Evolutionary conservation across 2,113 vertebrate genomes (phyloP).

Genomic region (Cephalopholis sonnerati): DNA sequence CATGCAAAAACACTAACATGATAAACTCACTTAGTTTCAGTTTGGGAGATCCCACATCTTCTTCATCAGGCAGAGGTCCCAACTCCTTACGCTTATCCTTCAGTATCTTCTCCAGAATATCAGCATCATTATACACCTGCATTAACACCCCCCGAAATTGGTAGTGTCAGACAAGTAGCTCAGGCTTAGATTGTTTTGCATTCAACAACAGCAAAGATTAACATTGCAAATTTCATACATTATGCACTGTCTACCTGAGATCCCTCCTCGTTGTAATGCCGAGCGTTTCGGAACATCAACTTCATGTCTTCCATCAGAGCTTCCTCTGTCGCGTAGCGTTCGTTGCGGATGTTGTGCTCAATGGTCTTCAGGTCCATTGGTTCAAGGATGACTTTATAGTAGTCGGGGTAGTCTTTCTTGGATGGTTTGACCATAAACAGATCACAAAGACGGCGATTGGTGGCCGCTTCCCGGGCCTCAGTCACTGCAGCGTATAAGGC

Average conservation of each 20-base stretch:
- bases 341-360: constrained; percentile 93
- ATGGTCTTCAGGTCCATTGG: constrained; percentile 98
- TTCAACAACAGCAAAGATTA: not conserved
- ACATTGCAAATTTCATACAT: not conserved
- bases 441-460: constrained; percentile 93
- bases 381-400: constrained; percentile 97
- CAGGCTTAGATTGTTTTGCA: not conserved
- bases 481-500: constrained; percentile 91
- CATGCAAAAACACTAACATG: not conserved
- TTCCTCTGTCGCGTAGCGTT: constrained; percentile 93
- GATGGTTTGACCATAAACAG: constrained; percentile 98
- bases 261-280: constrained; percentile 98
- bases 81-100: constrained; percentile 97
- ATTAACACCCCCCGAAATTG: not conserved
- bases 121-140: constrained; percentile 98
- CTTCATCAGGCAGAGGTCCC: constrained; percentile 92
- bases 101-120: constrained; percentile 95
- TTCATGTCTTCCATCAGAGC: constrained; percentile 95
- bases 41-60: constrained; percentile 95
- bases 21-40: constrained; percentile 93
- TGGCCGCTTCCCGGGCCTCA: constrained; percentile 90
- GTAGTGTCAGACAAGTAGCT: not conserved
- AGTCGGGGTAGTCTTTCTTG: constrained; percentile 99
- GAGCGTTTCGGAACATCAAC: constrained; percentile 97
- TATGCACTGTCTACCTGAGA: constrained; percentile 89